Conservation (phyloP, 2,113 vertebrate genomes). For the Vulpes ferrilata region DNA sequence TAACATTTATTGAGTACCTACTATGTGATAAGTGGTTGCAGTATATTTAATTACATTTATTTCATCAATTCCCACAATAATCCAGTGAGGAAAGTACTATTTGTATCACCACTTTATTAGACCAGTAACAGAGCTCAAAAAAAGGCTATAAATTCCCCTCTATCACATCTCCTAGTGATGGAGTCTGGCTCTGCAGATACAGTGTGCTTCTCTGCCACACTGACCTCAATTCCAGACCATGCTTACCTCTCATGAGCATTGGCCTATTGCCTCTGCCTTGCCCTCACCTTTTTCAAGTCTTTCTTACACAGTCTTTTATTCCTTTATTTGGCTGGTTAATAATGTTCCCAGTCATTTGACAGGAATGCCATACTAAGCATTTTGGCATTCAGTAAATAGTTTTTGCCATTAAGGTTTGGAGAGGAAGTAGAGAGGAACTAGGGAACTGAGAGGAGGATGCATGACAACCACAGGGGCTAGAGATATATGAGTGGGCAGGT, state of each 20-base stretch:
- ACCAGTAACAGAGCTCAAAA: not conserved
- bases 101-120: not conserved
- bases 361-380: not conserved
- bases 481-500: not conserved
- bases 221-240: not conserved
- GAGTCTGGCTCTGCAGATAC: not conserved
- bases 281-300: not conserved
- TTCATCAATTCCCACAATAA: not conserved
- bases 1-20: not conserved
- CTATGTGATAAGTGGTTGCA: conserved; percentile 12
- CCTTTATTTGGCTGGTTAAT: not conserved
- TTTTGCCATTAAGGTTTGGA: not conserved
- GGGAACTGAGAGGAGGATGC: too few relatives aligned
- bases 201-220: not conserved
- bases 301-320: not conserved
- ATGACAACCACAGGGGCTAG: not conserved
- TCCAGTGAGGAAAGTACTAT: not conserved
- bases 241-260: not conserved
- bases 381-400: not conserved
- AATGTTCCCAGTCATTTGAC: not conserved
- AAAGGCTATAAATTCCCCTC: too few relatives aligned
- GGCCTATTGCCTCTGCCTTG: not conserved
- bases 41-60: not conserved
- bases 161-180: not conserved
- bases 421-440: not conserved